Base-by-base conservation (phyloP, 2,797 vertebrate genomes). In the Pseudocheirus occidentalis region DNA sequence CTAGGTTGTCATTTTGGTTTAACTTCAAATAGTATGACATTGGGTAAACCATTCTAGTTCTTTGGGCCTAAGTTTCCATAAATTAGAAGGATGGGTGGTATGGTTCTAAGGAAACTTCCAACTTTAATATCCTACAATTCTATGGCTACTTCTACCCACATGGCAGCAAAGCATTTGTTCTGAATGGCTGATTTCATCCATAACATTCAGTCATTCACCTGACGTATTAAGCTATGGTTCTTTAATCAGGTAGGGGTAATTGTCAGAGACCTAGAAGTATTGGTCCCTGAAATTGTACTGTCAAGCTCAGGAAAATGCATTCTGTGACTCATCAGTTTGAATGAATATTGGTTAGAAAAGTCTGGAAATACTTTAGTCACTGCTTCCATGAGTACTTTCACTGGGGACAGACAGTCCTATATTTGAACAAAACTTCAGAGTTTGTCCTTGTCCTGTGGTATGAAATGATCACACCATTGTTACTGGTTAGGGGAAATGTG, bases 301-400 rank as follows among this genome's bases (percentile, higher is more conserved):
- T 87, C 73, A 87, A 46, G n/a, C 40, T 46, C 21, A 87, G 73
- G 73, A 87, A 87, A 87, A 87, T 87, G 21, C 73, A 21, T 24
- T 46, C 2, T 81, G 40, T 46, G 3, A 6, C 53, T 95, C 16
- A 40, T 57, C 92, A 90, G 52, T 50, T 57, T 73, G 56, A n/a
- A 62, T 4, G 52, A 50, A 87, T 34, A 6, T n/a, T 50, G 2
- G 9, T 62, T n/a, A 90, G 12, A 21, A 95, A 66, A 11, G 91
- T 89, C 73, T 87, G 14, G 62, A 94, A 95, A 81, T 58, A 14
- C 6, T 62, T 95, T 96, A 58, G 46, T 29, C 40, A n/a, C 50
- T n/a, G 5, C 0, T 12, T 13, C 27, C n/a, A 73, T 40, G n/a
- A 91, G 29, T n/a, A 31, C 7, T 91, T 66, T 93, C 29, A 34